Evolutionary conservation across 2,888 invertebrate genomes (phyloP), one percentile per base, ranked within the genome.

Genomic region (Phengaris alcon): DNA sequence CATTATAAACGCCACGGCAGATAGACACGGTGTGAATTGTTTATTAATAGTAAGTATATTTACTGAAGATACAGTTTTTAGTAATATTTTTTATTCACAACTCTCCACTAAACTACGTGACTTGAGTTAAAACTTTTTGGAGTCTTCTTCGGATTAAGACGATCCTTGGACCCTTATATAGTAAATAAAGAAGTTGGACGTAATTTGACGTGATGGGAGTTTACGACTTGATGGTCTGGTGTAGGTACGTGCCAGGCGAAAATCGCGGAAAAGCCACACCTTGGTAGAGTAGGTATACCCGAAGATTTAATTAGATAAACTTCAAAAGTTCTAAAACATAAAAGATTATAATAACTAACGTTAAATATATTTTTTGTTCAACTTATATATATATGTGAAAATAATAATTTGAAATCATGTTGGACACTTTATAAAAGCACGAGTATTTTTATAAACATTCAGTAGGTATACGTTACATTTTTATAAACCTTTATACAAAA

Each of bases 401-500:
- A 3, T 35, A 4, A 35, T 35, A 35, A 35, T 3, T 0, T 35
- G 4, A 35, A 35, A 35, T 35, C 35, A 6, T 54, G 54, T 54
- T 54, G 54, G 7, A 54, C 54, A 2, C 10, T 54, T 54, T 54
- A 12, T 54, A 54, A 12, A 54, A 54, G 15, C 55, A n/a, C n/a
- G 55, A 22, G 59, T 35, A 35, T 35, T 35, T 35, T 2, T 35
- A 64, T 64, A 64, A 64, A 44, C 64, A 64, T 64, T 64, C 64
- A 64, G 64, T 64, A 35, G 35, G 35, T 35, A 6, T 64, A 35
- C 44, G 72, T 72, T 22, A 72, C 52, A 52, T 35, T 72, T 72
- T 72, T 54, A 72, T 72, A 48, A 48, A 69, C 69, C 69, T 15
- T 69, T n/a, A 69, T 48, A 54, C 22, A 54, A 54, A 72, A 72